Percentiles rank a stretch among this genome's conserved stretches.
Conservation (phyloP, 2,888 invertebrate species). For the Trichogramma dendrolimi region DNA sequence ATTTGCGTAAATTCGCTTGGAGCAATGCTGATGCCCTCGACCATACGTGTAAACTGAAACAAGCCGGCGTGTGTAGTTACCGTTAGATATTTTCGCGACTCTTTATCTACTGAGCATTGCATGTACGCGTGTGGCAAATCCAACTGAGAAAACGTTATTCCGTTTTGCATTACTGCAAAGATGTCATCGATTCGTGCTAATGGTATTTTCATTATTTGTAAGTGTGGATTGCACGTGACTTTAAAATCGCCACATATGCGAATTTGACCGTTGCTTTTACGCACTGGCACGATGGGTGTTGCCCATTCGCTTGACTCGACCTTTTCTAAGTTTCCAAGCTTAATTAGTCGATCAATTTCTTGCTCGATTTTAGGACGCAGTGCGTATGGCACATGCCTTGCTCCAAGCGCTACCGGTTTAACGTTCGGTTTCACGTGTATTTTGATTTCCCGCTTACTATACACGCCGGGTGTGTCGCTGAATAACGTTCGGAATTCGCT, state of each 20-base stretch:
- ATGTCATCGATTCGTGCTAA: conserved; percentile 17
- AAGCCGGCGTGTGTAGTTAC: conserved; percentile 16
- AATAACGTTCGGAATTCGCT: conserved; percentile 17
- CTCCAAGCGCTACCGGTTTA: conserved; percentile 29
- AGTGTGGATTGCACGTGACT: conserved; percentile 30
- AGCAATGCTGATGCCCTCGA: conserved; percentile 11
- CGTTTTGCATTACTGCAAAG: conserved; percentile 19
- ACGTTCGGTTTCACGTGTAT: conserved; percentile 27
- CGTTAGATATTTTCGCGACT: conserved; percentile 16
- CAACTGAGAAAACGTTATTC: conserved; percentile 15
- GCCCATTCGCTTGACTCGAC: conserved; percentile 39
- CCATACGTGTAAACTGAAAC: conserved; percentile 9
- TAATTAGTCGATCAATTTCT: conserved; percentile 23
- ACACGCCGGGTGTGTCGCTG: conserved; percentile 18
- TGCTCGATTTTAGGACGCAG: conserved; percentile 19
- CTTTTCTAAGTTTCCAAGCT: conserved; percentile 31
- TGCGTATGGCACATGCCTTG: conserved; percentile 32
- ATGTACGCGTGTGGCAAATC: conserved; percentile 27
- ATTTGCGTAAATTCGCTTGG: conserved; percentile 11
- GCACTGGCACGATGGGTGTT: conserved; percentile 40
- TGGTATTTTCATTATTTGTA: conserved; percentile 23
- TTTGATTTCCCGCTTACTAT: conserved; percentile 21
- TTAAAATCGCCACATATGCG: conserved; percentile 17
- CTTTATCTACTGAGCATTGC: conserved; percentile 25
- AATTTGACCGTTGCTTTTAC: conserved; percentile 30